Base-by-base conservation (phyloP, 2,888 invertebrate species). In the Ernsta delagoae region DNA sequence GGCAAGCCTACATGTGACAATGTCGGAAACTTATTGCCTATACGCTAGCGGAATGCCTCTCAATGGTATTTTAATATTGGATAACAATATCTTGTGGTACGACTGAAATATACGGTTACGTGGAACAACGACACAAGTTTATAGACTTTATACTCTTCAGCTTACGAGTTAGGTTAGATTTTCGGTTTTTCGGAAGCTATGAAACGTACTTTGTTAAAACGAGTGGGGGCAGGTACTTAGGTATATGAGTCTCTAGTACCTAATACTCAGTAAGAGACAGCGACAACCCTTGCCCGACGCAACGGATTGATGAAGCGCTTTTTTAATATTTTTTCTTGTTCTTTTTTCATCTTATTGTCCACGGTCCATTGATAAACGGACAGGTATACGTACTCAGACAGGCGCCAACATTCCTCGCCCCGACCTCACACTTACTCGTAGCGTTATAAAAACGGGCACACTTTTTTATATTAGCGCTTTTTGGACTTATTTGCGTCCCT, bases 361-460 rank as follows among this genome's bases (percentile, higher is more conserved):
- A 81, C 83, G 87, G 89, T 83, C 90, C 93, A 93, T 93, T 92
- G 93, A 93, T 92, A 93, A 92, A 92, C 87, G 89, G 88, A 93
- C 93, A 92, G 92, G 92, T 92, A 93, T 91, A 90, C 88, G 90
- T 92, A 92, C 92, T 92, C 92, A 92, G 92, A 91, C 92, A 87
- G 93, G 93, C 93, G 93, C 93, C 93, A 93, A 92, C 93, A 93
- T 93, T 93, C 93, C 90, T 91, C 89, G 90, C 77, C 84, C 83
- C 93, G 93, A 92, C 93, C 92, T 92, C 93, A 93, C 93, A 93
- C 92, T 92, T 89, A 86, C 88, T 90, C 86, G 88, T 82, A 81
- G 86, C 84, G 82, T 84, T 89, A 92, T 90, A 91, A 92, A 92
- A 91, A 90, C 90, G 86, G 87, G 83, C 88, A 89, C 90, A 87